Base-by-base conservation (phyloP, 2,888 invertebrate genomes). In the Cosmia trapezina region DNA sequence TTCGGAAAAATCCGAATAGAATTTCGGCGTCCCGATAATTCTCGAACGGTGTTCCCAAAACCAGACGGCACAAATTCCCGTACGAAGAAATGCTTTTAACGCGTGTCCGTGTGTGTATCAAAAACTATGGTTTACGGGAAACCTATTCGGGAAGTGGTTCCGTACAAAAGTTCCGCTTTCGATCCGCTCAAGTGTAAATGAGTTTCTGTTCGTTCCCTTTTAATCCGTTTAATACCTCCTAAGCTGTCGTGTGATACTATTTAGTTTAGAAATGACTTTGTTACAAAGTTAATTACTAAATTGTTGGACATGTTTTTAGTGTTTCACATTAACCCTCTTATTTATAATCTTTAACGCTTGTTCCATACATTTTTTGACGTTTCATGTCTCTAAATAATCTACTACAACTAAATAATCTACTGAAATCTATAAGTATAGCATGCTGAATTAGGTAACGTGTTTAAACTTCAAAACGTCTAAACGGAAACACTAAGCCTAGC, bases 161-260 rank as follows among this genome's bases (percentile, higher is more conserved):
- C 51, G 43, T 56, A 47, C 41, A 75, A 76, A 63, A 77, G 57
- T 83, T 75, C 68, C 60, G 64, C 51, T 74, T 75, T 47, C 67
- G 49, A 69, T 49, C 28, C 60, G 17, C 70, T 82, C 66, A 64
- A 82, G 74, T 76, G 80, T 72, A 73, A 84, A 78, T 80, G 70
- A 57, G 70, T 54, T 84, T 73, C 70, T 47, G 59, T 69, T 63
- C 49, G 45, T 49, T 66, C 28, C 17, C 22, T 71, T 76, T 66
- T 72, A 78, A 73, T 70, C 59, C 49, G 49, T 47, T 59, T 54
- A 61, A 51, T 45, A 53, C 53, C n/a, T 70, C n/a, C 9, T 57
- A 51, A n/a, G n/a, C n/a, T 54, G 6, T 47, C 62, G 43, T 28
- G 7, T 37, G 33, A 47, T 63, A 59, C 1, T 19, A 14, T 62